These are phyloP conservation scores for Apotomis betuletana DNA, from an alignment of 2,888 invertebrate genomes.

Conservation along the genomic window DNA sequence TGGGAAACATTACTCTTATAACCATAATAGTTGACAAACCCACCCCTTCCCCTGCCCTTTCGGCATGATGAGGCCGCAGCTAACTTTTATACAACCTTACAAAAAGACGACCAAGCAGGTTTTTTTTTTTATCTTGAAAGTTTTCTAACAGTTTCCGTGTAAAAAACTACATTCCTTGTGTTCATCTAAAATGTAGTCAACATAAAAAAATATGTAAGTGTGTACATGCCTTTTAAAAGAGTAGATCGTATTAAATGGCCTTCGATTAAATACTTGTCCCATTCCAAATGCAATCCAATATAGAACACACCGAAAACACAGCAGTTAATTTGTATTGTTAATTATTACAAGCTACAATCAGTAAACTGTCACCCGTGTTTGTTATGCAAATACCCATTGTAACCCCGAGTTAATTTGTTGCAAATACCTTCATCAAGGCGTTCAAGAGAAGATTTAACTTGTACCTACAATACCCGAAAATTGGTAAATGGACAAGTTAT, in stretches of 20 bases:
- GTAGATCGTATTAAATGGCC: conserved; percentile 9
- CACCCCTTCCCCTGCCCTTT: no score
- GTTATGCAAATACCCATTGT: conserved; percentile 67
- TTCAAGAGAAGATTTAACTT: conserved; percentile 60
- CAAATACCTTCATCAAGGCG: conserved; percentile 59
- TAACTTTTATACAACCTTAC: no score
- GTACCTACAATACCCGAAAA: conserved; percentile 45
- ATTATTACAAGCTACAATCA: conserved; percentile 58
- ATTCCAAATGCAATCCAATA: conserved; percentile 25
- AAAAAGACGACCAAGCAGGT: no score
- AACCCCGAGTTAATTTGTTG: conserved; percentile 63
- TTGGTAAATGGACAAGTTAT: conserved; percentile 23
- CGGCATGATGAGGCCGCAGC: no score
- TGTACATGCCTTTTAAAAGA: not conserved
- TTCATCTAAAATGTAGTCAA: no score
- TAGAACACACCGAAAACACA: conserved; percentile 46
- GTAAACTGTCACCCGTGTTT: conserved; percentile 59
- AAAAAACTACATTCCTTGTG: no score
- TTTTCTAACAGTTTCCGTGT: no score
- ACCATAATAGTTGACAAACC: no score
- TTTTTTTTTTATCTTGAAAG: no score
- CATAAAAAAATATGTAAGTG: not conserved
- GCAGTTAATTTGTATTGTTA: conserved; percentile 54
- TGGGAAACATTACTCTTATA: no score
- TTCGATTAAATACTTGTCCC: conserved; percentile 23